These are phyloP conservation scores for Nysson spinosus DNA, from an alignment of 2,888 invertebrate genomes.

Conservation along the genomic window DNA sequence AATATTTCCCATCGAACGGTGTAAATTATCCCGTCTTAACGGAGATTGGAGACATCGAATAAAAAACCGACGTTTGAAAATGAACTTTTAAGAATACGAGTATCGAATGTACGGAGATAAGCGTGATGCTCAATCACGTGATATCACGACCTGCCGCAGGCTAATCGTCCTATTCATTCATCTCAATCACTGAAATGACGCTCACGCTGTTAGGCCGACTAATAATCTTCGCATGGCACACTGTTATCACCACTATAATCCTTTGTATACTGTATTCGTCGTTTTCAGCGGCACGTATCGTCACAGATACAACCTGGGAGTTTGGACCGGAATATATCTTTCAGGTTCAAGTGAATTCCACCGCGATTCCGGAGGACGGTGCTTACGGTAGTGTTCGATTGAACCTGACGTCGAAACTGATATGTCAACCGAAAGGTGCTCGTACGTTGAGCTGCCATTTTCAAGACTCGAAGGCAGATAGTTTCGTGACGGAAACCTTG, in stretches of 20 bases:
- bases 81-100: too few species aligned
- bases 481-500: slow-evolving; percentile 45
- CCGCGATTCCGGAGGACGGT: slow-evolving; percentile 59
- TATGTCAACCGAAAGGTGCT: slow-evolving; percentile 49
- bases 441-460: slow-evolving; percentile 47
- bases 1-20: too few species aligned
- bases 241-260: too few species aligned
- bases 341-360: slow-evolving; percentile 62
- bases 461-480: slow-evolving; percentile 57
- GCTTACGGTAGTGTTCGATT: slow-evolving; percentile 28
- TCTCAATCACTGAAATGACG: too few species aligned
- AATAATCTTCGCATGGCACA: neutral
- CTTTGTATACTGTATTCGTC: neutral
- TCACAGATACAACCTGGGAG: slow-evolving; percentile 56
- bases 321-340: slow-evolving; percentile 64
- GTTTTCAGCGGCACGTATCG: slow-evolving; percentile 45
- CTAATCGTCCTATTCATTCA: too few species aligned
- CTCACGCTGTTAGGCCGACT: neutral
- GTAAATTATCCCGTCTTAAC: too few species aligned
- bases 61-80: too few species aligned
- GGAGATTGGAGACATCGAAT: too few species aligned
- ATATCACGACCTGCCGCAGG: too few species aligned
- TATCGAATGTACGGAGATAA: too few species aligned
- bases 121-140: too few species aligned
- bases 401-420: slow-evolving; percentile 55